phyloP scores from a whole-genome alignment of 1,140 invertebrate genomes.

The Oncopeltus fasciatus region DNA sequence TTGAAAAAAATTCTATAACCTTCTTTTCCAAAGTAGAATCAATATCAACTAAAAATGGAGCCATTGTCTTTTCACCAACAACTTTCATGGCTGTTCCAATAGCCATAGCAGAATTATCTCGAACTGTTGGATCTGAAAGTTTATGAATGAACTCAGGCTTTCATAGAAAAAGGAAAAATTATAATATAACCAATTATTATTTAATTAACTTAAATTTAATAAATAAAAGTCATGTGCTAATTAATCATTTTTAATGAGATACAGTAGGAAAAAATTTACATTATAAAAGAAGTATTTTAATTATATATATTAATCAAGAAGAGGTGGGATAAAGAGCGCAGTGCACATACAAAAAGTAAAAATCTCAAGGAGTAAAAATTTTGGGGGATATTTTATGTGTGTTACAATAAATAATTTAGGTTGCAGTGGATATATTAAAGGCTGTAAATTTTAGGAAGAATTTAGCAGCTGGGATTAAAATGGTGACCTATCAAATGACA shows the following conservation, averaged over 20 bases:
- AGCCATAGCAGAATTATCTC: constrained; percentile 76
- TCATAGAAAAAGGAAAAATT: background rate
- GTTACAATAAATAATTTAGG: too few species aligned
- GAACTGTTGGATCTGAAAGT: constrained; percentile 55
- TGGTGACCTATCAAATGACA: too few species aligned
- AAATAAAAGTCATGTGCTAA: background rate
- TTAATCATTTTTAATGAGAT: background rate
- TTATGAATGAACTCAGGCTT: constrained; percentile 8
- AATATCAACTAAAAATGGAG: constrained; percentile 72
- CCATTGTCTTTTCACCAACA: constrained; percentile 79
- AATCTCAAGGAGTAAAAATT: too few species aligned
- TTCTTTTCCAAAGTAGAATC: constrained; percentile 64
- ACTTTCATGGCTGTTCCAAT: constrained; percentile 89
- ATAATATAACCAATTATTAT: constrained; percentile 3
- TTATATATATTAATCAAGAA: too few species aligned
- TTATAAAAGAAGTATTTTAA: too few species aligned
- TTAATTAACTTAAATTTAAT: background rate
- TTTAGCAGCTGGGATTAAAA: too few species aligned
- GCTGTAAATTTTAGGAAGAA: too few species aligned
- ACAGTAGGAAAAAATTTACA: too few species aligned
- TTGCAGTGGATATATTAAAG: too few species aligned
- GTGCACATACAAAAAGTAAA: too few species aligned
- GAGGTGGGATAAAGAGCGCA: too few species aligned
- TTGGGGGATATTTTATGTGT: too few species aligned
- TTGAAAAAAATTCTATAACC: constrained; percentile 36